Conservation (phyloP, 2,888 invertebrate species). For the Napeogenes inachia region DNA sequence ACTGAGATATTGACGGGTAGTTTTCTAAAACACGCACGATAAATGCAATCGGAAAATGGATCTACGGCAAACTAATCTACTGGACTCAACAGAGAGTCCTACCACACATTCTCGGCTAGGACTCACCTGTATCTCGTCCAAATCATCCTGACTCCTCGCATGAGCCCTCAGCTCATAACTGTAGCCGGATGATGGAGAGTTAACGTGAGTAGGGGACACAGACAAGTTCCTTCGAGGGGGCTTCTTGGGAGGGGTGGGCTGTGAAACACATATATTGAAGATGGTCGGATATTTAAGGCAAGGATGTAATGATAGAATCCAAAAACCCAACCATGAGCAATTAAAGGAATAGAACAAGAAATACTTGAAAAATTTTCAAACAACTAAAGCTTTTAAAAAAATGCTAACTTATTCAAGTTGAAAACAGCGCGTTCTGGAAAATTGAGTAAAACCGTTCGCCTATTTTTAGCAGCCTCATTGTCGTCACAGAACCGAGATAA, state of each 20-base stretch:
- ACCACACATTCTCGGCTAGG: not conserved
- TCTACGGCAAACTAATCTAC: not conserved
- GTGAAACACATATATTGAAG: constrained; percentile 39
- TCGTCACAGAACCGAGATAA: constrained; percentile 57
- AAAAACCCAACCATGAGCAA: constrained; percentile 10
- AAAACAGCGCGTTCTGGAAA: constrained; percentile 20
- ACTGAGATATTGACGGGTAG: too few relatives aligned
- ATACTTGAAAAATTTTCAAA: not conserved
- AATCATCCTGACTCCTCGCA: constrained; percentile 83
- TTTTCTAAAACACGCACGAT: too few relatives aligned
- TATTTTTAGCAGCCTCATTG: constrained; percentile 55
- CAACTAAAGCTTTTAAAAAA: not conserved
- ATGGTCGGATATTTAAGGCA: constrained; percentile 12
- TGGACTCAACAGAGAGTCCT: constrained; percentile 4
- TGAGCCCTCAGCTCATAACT: constrained; percentile 81
- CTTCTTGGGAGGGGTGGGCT: constrained; percentile 93
- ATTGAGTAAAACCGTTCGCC: constrained; percentile 29
- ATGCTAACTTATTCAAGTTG: constrained; percentile 6
- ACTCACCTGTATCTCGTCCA: constrained; percentile 79
- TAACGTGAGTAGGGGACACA: constrained; percentile 89
- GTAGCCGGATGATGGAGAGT: constrained; percentile 72
- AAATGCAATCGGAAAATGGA: too few relatives aligned
- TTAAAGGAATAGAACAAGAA: not conserved
- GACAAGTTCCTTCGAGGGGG: constrained; percentile 91
- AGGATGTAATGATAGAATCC: not conserved